Evolutionary conservation across 2,113 vertebrate species (phyloP), one percentile per base, ranked within the genome.

Genomic region (Chauna torquata): DNA sequence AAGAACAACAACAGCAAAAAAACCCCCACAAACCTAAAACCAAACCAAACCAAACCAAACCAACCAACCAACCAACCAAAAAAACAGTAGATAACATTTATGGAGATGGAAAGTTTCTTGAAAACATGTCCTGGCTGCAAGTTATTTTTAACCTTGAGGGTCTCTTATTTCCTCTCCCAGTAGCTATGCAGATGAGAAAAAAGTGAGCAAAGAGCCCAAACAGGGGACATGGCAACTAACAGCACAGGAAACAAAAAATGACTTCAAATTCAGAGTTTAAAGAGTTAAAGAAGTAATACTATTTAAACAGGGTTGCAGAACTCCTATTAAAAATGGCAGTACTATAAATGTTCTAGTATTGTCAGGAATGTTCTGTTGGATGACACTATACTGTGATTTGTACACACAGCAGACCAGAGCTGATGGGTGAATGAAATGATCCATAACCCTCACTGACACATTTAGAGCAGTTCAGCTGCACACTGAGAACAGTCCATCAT

Each of bases 401-500:
- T 98, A 98, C 98, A 99, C 98, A 99, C 98, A 98, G 98, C 92
- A 94, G 98, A 98, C 98, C 98, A 97, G 98, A 98, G 98, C 97
- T 98, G 98, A 98, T 98, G 98, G 98, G 97, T 98, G 97, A 98
- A 98, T 98, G 98, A 98, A 99, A 99, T 98, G 98, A 99, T 99
- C 98, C 98, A 98, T 98, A 99, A 98, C 98, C 98, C 97, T 97
- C 98, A 93, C 97, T 98, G 98, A 98, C 98, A 98, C 98, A 98
- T 99, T 99, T 98, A 98, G 98, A 98, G 98, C 98, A 97, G 98
- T 98, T 98, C 98, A 98, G 98, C 98, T 97, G 98, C 97, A 98
- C 98, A 98, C 97, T 90, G 98, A 98, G 98, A 98, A 98, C 97
- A 98, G 98, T 99, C 98, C 99, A 99, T 99, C 99, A 99, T 98